These are phyloP conservation scores for Caenorhabditis sp. DNA, from an alignment of 2,888 invertebrate genomes.

Conservation along the genomic window DNA sequence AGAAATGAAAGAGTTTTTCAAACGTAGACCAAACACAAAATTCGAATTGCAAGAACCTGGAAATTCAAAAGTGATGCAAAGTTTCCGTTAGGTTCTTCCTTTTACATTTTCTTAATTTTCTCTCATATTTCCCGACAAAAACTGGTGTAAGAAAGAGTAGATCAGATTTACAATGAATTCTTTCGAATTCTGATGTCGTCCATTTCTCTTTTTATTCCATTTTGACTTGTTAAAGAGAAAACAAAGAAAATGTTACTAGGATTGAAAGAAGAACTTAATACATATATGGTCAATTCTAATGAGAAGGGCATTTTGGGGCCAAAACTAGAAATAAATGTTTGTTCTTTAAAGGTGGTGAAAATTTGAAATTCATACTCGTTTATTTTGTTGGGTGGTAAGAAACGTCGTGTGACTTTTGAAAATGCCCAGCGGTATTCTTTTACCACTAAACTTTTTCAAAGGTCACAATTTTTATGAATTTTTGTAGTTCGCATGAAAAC, in stretches of 20 bases:
- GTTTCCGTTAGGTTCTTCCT: background rate
- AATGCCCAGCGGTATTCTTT: background rate
- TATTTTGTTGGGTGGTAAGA: background rate
- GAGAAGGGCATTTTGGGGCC: background rate
- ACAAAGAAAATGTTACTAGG: background rate
- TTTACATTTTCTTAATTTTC: background rate
- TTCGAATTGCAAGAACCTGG: background rate
- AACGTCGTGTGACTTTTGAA: conserved; percentile 18
- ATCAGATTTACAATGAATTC: conserved; percentile 22
- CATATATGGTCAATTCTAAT: background rate
- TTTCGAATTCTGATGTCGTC: background rate
- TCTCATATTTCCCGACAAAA: background rate
- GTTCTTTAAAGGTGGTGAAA: conserved; percentile 16
- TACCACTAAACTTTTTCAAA: conserved; percentile 1
- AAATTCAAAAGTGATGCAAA: conserved; percentile 23
- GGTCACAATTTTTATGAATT: background rate
- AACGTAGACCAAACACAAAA: background rate
- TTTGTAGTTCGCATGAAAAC: too few relatives aligned
- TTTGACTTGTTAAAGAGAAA: background rate
- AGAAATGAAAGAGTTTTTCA: background rate
- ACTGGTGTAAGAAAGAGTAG: conserved; percentile 14
- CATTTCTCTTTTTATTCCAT: conserved; percentile 16
- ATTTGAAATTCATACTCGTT: background rate
- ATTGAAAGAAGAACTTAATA: background rate
- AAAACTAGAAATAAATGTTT: background rate